Conservation (phyloP, 2,797 vertebrate species). For the Onychomys leucogaster region DNA sequence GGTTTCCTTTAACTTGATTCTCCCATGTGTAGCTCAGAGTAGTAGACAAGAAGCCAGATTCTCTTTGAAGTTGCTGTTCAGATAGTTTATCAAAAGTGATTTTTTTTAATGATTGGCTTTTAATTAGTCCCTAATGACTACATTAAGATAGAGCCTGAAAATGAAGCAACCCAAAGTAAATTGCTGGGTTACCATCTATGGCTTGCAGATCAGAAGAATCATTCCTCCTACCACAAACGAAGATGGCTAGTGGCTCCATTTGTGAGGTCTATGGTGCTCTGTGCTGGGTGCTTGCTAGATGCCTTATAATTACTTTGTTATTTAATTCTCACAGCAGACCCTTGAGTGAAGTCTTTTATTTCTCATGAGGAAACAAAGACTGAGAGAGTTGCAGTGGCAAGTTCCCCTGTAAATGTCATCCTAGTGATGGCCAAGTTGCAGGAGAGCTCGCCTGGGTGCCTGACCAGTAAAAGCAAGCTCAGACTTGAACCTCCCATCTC, state of each 20-base stretch:
- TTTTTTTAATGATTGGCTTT: neutral
- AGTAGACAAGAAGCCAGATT: neutral
- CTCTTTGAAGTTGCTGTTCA: neutral
- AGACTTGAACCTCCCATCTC: neutral
- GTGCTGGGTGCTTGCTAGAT: neutral
- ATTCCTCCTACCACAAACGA: neutral
- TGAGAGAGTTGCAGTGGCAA: neutral
- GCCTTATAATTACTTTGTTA: conserved; percentile 23
- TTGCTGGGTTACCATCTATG: neutral
- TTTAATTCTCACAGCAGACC: conserved; percentile 17
- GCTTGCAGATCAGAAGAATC: conserved; percentile 30
- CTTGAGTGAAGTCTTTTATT: neutral
- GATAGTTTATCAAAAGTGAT: neutral
- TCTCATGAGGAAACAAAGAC: neutral
- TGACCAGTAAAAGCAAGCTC: neutral
- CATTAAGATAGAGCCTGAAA: conserved; percentile 21
- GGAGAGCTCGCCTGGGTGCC: neutral
- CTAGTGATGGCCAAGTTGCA: neutral
- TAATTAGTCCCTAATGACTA: neutral
- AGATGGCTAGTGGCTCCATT: conserved; percentile 15
- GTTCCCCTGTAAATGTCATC: neutral
- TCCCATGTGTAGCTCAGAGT: neutral
- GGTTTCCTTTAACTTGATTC: neutral
- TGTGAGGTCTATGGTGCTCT: neutral
- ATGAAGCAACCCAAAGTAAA: neutral